phyloP scores from a whole-genome alignment of 35 echinoderm and acorn worm species.

The Anneissia japonica region DNA sequence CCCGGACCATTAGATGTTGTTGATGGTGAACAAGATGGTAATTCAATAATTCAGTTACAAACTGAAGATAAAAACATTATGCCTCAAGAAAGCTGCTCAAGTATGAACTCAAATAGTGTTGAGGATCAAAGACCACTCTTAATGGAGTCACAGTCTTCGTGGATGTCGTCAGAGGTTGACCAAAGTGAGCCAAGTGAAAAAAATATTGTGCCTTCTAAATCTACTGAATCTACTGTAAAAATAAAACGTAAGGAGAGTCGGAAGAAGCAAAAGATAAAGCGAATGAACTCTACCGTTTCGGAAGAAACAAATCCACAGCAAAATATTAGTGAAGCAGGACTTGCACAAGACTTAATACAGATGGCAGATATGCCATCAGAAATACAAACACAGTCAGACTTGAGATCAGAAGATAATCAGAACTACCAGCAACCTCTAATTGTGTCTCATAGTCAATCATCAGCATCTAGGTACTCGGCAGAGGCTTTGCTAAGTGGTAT shows the following conservation, averaged over 20 bases:
- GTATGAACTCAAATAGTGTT: not conserved
- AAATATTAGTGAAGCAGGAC: not conserved
- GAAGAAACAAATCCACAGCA: not conserved
- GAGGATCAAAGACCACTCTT: not conserved
- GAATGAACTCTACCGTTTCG: not conserved
- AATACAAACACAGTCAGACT: not conserved
- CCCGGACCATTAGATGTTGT: constrained; percentile 14
- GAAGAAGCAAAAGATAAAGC: not conserved
- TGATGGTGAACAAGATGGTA: constrained; percentile 3
- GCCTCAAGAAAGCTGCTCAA: not conserved
- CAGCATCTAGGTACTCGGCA: not conserved
- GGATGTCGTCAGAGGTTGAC: not conserved
- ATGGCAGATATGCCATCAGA: not conserved
- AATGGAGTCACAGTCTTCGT: not conserved
- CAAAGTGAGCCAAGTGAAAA: not conserved
- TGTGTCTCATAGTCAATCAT: not conserved
- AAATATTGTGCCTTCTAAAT: not conserved
- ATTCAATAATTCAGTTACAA: not conserved
- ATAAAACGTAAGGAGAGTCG: not conserved
- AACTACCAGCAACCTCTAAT: not conserved
- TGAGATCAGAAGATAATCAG: not conserved
- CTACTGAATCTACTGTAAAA: not conserved
- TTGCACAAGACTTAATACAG: not conserved
- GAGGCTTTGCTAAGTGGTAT: not conserved
- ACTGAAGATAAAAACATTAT: not conserved